These are phyloP conservation scores for Propsilocerus akamusi DNA, from an alignment of 1,140 invertebrate species.

Conservation along the genomic window DNA sequence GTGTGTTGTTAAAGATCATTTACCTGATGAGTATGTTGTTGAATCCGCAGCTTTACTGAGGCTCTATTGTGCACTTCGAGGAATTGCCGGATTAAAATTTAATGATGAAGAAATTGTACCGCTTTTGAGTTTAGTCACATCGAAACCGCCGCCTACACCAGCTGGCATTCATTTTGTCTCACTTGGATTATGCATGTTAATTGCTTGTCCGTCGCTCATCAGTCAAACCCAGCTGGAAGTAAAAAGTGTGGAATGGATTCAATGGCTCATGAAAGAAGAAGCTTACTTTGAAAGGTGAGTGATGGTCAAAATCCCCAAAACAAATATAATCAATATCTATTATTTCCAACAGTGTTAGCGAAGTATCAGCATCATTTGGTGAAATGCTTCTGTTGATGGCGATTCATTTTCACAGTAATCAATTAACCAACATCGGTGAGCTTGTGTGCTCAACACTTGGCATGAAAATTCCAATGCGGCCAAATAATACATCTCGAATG, in stretches of 20 bases:
- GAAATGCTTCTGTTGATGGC: constrained; percentile 92
- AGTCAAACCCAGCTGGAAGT: constrained; percentile 61
- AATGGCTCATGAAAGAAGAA: constrained; percentile 82
- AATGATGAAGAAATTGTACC: constrained; percentile 81
- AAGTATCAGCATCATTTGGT: constrained; percentile 72
- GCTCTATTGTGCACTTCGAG: constrained; percentile 79
- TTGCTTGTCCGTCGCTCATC: constrained; percentile 81
- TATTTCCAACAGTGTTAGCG: constrained; percentile 36
- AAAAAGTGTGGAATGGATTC: constrained; percentile 83
- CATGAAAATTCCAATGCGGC: constrained; percentile 85
- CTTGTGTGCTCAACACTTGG: constrained; percentile 84
- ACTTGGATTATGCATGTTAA: constrained; percentile 82
- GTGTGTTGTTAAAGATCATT: constrained; percentile 30
- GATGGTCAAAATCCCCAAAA: not conserved
- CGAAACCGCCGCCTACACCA: constrained; percentile 71
- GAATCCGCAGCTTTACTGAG: constrained; percentile 63
- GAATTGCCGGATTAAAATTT: constrained; percentile 83
- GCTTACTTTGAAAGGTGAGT: constrained; percentile 56
- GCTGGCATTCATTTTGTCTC: constrained; percentile 87
- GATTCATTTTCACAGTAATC: constrained; percentile 92
- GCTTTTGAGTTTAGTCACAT: constrained; percentile 70
- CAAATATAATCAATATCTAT: not conserved
- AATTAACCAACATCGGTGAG: constrained; percentile 78
- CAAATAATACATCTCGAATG: constrained; percentile 78
- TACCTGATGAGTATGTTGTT: constrained; percentile 50